Percentiles rank a stretch among this genome's conserved stretches.
Evolutionary conservation across 35 echinoderm and acorn worm species (phyloP).

Genomic region (Lytechinus pictus): DNA sequence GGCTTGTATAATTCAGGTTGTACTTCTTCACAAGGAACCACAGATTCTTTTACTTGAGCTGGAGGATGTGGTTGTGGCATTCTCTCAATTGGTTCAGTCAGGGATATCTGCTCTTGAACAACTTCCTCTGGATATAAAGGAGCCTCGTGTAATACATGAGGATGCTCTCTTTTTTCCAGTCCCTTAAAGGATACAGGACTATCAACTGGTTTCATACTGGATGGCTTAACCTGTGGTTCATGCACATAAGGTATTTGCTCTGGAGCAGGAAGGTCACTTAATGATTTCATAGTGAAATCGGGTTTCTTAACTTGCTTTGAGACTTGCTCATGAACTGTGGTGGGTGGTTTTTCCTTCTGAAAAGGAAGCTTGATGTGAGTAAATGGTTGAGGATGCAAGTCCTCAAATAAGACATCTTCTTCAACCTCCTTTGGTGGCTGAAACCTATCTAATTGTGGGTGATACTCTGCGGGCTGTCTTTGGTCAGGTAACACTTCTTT

Average conservation of each 20-base stretch:
- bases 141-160: conserved; percentile 29
- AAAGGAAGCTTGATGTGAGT: background rate
- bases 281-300: background rate
- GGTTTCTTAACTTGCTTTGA: background rate
- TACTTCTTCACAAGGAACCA: conserved; percentile 19
- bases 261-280: background rate
- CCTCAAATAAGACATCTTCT: background rate
- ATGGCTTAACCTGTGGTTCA: conserved; percentile 38
- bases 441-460: conserved; percentile 17
- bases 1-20: conserved; percentile 38
- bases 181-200: conserved; percentile 35
- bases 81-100: conserved; percentile 38
- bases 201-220: background rate
- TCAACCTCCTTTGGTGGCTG: background rate
- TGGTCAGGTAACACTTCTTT: conserved; percentile 29
- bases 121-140: conserved; percentile 46
- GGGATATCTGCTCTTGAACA: background rate
- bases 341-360: conserved; percentile 8
- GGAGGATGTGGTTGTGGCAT: conserved; percentile 46
- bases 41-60: conserved; percentile 22
- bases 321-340: conserved; percentile 32
- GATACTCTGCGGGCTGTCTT: background rate
- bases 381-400: background rate
- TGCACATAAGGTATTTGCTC: conserved; percentile 36
- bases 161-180: conserved; percentile 38